Base-by-base conservation (phyloP, 2,888 invertebrate genomes). In the Hypomecis atomaria region DNA sequence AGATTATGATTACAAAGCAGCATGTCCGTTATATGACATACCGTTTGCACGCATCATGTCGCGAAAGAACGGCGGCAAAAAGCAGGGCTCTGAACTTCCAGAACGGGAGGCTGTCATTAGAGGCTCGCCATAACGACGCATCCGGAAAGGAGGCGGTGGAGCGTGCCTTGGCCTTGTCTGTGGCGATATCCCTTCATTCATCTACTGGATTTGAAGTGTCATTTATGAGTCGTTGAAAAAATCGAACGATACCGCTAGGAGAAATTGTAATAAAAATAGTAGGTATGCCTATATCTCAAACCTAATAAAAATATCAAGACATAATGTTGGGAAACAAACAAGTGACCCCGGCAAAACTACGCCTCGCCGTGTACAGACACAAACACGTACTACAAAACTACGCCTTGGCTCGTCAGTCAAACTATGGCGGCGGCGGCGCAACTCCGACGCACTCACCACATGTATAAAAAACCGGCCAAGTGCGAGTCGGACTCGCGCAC, bases 71-170 rank as follows among this genome's bases (percentile, higher is more conserved):
- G 77, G 66, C 69, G 56, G 82, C 78, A 92, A 91, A 90, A 91
- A 92, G 82, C 77, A 71, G 90, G 82, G 81, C 82, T 84, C 84
- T 83, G 83, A 84, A 82, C 77, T 72, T 74, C 89, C 89, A 85
- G 87, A 88, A 74, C 79, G 79, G 89, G 90, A 84, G 79, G 77
- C 84, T 82, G 89, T 91, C 92, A 91, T 92, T 92, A 92, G 92
- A 89, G 81, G 86, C 86, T 82, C 80, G 83, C 91, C 92, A 90
- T 92, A 92, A 89, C 81, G 87, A 85, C 79, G 84, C 87, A 90
- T 91, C 92, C 90, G 90, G 88, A 90, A 90, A 88, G 88, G 90
- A 86, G 89, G 89, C 87, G 87, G 85, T 77, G 81, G 86, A 88
- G 88, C 85, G 89, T 89, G 91, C 88, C 78, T 80, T 79, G 77